Evolutionary conservation across 2,797 vertebrate genomes (phyloP).

Genomic region (Sylvia borin): DNA sequence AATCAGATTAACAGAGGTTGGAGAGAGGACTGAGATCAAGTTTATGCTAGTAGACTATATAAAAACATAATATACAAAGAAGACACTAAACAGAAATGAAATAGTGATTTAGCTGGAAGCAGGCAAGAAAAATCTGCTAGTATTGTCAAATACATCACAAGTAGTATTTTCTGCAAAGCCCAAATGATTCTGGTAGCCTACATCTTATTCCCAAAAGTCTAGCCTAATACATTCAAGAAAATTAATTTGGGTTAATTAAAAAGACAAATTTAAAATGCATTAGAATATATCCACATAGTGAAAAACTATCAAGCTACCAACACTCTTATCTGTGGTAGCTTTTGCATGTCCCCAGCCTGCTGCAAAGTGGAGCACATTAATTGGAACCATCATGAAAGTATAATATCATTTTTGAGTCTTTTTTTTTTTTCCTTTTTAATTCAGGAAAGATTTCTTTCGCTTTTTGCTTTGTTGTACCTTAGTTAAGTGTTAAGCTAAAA

Average conservation of each 20-base stretch:
- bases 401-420: not conserved
- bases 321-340: not conserved
- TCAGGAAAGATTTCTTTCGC: not conserved
- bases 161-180: slow-evolving; percentile 37
- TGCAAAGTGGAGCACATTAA: slow-evolving; percentile 25
- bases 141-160: not conserved
- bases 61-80: not conserved
- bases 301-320: slow-evolving; percentile 30
- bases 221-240: slow-evolving; percentile 38
- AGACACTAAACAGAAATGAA: not conserved
- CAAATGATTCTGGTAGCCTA: slow-evolving; percentile 45
- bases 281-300: slow-evolving; percentile 23
- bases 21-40: not conserved
- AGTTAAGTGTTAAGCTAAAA: not conserved
- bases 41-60: not conserved
- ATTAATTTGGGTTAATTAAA: slow-evolving; percentile 65
- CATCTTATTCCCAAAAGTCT: slow-evolving; percentile 55
- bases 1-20: not conserved
- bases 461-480: not conserved
- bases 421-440: not conserved
- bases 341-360: slow-evolving; percentile 37
- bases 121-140: not conserved
- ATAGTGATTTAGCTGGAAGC: not conserved
- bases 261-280: slow-evolving; percentile 47
- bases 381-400: not conserved